Evolutionary conservation across 2,113 vertebrate species (phyloP).

Genomic region (Addax nasomaculatus): DNA sequence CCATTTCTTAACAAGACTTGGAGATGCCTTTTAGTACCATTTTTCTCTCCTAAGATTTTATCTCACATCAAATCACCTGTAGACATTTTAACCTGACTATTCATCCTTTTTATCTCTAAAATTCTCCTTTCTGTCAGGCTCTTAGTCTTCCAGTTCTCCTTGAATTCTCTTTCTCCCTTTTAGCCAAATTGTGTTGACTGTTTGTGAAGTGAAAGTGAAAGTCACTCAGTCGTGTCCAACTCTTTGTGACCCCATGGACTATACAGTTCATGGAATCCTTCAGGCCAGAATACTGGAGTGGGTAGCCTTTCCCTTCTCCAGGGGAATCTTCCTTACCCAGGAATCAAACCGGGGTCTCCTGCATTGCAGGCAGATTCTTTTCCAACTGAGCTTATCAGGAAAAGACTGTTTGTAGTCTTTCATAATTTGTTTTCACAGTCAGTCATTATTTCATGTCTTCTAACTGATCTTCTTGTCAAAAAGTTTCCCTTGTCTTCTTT

Average conservation of each 20-base stretch:
- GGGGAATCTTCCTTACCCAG: background rate
- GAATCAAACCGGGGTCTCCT: background rate
- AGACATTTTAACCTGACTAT: background rate
- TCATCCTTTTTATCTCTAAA: slow-evolving; percentile 1
- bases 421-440: background rate
- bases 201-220: background rate
- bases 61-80: background rate
- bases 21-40: background rate
- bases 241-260: background rate
- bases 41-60: background rate
- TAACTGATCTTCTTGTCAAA: background rate
- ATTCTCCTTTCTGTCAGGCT: background rate
- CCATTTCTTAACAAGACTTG: background rate
- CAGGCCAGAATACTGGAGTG: background rate
- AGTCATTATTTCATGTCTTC: background rate
- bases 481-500: background rate
- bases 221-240: background rate
- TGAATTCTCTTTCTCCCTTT: background rate
- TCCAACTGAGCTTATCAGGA: background rate
- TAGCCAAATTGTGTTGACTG: background rate
- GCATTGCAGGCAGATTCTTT: background rate
- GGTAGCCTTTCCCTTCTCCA: background rate
- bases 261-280: background rate
- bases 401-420: background rate
- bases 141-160: background rate